Conservation (phyloP, 2,888 invertebrate genomes). For the Scaptomyza polygonia region DNA sequence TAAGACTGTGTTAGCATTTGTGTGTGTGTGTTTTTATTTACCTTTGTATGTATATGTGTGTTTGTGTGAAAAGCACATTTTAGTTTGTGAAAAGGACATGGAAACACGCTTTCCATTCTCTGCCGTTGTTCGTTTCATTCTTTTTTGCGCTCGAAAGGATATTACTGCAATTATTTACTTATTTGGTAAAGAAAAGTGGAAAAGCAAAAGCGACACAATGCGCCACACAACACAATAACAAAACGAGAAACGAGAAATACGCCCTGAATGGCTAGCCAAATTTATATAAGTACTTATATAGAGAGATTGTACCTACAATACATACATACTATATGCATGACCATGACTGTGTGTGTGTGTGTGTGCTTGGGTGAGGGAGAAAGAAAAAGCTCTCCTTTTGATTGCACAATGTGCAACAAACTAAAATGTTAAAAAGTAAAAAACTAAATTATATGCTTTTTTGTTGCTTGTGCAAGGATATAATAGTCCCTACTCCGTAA, state of each 20-base stretch:
- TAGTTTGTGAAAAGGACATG: constrained; percentile 76
- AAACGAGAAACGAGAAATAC: constrained; percentile 42
- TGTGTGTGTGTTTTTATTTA: constrained; percentile 29
- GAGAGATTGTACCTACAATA: constrained; percentile 20
- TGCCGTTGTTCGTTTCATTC: constrained; percentile 68
- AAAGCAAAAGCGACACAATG: constrained; percentile 62
- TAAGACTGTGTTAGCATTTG: constrained; percentile 28
- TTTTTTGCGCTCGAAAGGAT: constrained; percentile 75
- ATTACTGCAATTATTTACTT: constrained; percentile 80
- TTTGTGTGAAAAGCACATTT: constrained; percentile 68
- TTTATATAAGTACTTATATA: constrained; percentile 40
- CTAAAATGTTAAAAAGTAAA: constrained; percentile 26
- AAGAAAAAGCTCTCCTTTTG: constrained; percentile 22
- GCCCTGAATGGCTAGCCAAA: constrained; percentile 52
- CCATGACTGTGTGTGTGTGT: constrained; percentile 6
- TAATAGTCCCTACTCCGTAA: constrained; percentile 18
- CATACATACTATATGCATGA: constrained; percentile 14
- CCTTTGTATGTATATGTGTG: constrained; percentile 31
- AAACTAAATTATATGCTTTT: constrained; percentile 43
- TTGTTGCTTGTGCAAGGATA: constrained; percentile 18
- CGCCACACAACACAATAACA: constrained; percentile 56
- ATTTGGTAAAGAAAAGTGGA: constrained; percentile 73
- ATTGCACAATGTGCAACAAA: constrained; percentile 46
- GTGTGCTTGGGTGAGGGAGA: constrained; percentile 1
- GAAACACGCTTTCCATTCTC: constrained; percentile 78